Conservation (phyloP, 2,888 invertebrate species). For the Synanthedon andrenaeformis region DNA sequence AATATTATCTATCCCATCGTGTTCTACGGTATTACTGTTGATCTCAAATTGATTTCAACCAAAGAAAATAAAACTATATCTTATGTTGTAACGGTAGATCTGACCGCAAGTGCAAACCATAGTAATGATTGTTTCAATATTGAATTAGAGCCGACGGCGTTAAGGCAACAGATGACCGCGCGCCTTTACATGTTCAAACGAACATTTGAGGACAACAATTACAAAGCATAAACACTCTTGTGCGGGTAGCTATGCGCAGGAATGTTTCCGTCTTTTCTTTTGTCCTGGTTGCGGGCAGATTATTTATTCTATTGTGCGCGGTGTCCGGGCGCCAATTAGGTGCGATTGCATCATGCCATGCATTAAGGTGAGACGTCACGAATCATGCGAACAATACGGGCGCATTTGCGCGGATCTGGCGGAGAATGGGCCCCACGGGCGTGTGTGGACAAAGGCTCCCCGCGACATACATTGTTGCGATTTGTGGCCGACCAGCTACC, state of each 20-base stretch:
- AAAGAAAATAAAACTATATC: constrained; percentile 43
- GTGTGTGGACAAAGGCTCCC: constrained; percentile 2
- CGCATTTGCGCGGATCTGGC: constrained; percentile 11
- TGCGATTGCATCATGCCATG: constrained; percentile 29
- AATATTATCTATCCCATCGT: constrained; percentile 45
- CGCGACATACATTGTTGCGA: background rate
- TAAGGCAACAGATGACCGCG: constrained; percentile 26
- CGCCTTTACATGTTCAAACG: constrained; percentile 17
- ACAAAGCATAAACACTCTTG: constrained; percentile 28
- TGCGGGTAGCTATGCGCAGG: constrained; percentile 18
- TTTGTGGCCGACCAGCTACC: background rate
- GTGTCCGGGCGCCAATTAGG: constrained; percentile 20
- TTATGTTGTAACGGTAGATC: constrained; percentile 52
- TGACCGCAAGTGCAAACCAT: constrained; percentile 28
- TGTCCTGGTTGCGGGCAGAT: constrained; percentile 28
- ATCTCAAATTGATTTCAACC: constrained; percentile 50
- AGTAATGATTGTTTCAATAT: constrained; percentile 50
- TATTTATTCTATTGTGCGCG: constrained; percentile 29
- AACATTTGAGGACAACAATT: constrained; percentile 15
- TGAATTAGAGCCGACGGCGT: constrained; percentile 33
- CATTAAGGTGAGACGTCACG: constrained; percentile 20
- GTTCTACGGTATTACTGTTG: constrained; percentile 42
- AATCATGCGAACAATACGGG: constrained; percentile 18
- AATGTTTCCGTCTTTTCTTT: constrained; percentile 33
- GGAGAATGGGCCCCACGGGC: constrained; percentile 9